Evolutionary conservation across 1,140 invertebrate genomes (phyloP).

Genomic region (Planococcus citri): DNA sequence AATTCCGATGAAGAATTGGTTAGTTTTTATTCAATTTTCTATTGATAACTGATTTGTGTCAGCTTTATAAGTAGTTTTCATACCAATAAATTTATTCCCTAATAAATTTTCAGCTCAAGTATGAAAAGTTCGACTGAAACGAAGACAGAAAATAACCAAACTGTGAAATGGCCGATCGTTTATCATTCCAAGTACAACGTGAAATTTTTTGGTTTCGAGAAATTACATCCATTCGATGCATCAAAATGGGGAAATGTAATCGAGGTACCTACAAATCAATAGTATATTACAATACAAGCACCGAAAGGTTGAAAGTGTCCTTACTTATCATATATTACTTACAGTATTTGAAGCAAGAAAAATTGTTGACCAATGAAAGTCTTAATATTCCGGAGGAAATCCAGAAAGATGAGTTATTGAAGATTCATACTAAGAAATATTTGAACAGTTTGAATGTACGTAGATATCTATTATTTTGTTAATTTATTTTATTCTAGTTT

Average conservation of each 20-base stretch:
- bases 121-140: too few species aligned
- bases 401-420: constrained; percentile 48
- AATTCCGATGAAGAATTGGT: too few species aligned
- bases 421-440: constrained; percentile 60
- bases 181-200: constrained; percentile 70
- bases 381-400: constrained; percentile 54
- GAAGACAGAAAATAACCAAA: too few species aligned
- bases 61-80: too few species aligned
- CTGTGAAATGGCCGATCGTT: constrained; percentile 51
- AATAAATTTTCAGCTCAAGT: too few species aligned
- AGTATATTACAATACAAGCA: too few species aligned
- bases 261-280: constrained; percentile 40
- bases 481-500: constrained; percentile 23
- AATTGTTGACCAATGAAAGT: constrained; percentile 39
- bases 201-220: constrained; percentile 63
- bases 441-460: constrained; percentile 50
- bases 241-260: constrained; percentile 69
- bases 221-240: constrained; percentile 77
- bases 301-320: too few species aligned
- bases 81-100: too few species aligned
- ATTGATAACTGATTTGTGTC: too few species aligned
- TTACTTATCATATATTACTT: constrained; percentile 31
- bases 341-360: constrained; percentile 43
- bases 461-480: constrained; percentile 26
- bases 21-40: too few species aligned